phyloP scores from a whole-genome alignment of 2,797 vertebrate genomes.

The Intellagama lesueurii region DNA sequence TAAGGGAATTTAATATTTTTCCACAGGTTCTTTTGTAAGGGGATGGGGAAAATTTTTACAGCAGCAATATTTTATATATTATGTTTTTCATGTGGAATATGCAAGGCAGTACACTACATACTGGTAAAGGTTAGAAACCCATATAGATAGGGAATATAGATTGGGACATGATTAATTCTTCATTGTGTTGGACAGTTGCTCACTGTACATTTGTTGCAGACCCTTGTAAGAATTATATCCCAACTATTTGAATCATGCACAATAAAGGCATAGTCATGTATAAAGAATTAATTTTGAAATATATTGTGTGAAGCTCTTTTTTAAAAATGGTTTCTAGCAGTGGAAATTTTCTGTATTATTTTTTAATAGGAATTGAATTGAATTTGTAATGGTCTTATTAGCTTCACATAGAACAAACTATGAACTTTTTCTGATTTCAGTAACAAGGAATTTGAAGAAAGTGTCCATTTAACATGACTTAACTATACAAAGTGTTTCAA shows the following conservation, averaged over 20 bases:
- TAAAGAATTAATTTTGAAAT: slow-evolving; percentile 75
- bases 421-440: slow-evolving; percentile 76
- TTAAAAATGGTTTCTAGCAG: slow-evolving; percentile 78
- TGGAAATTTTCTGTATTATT: slow-evolving; percentile 65
- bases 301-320: slow-evolving; percentile 78
- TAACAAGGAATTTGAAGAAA: slow-evolving; percentile 71
- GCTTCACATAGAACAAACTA: slow-evolving; percentile 69
- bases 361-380: slow-evolving; percentile 69
- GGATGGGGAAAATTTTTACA: slow-evolving; percentile 82
- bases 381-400: slow-evolving; percentile 73
- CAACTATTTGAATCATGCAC: slow-evolving; percentile 70
- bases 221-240: slow-evolving; percentile 59
- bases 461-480: slow-evolving; percentile 74
- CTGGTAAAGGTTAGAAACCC: slow-evolving; percentile 68
- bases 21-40: slow-evolving; percentile 82
- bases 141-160: slow-evolving; percentile 59
- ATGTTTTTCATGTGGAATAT: slow-evolving; percentile 80
- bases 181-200: slow-evolving; percentile 55
- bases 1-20: slow-evolving; percentile 84
- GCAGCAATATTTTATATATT: slow-evolving; percentile 86
- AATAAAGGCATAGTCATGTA: slow-evolving; percentile 69
- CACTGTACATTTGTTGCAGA: slow-evolving; percentile 54
- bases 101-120: slow-evolving; percentile 78
- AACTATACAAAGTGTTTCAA: slow-evolving; percentile 75
- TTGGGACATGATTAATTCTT: slow-evolving; percentile 62